These are phyloP conservation scores for Microctonus hyperodae DNA, from an alignment of 2,888 invertebrate genomes.

Conservation along the genomic window DNA sequence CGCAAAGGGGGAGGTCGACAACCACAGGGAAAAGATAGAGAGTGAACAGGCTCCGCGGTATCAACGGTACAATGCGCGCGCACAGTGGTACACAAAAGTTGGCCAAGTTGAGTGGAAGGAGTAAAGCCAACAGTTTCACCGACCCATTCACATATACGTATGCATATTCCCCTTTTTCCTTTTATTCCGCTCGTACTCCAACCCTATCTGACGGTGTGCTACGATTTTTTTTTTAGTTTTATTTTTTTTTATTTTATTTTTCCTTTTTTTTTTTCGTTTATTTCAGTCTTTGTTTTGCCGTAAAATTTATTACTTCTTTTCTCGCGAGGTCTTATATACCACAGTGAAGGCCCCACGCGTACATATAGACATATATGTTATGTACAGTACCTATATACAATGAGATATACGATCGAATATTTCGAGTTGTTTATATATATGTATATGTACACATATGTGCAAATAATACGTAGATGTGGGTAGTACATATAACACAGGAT, in stretches of 20 bases:
- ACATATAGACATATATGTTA: not conserved
- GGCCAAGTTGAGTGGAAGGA: conserved; percentile 5
- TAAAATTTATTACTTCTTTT: conserved; percentile 35
- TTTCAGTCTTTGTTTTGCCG: conserved; percentile 22
- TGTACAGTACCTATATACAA: too few relatives aligned
- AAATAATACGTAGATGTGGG: not conserved
- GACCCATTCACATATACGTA: conserved; percentile 7
- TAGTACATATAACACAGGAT: not conserved
- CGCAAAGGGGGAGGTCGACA: conserved; percentile 6
- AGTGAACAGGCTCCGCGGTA: conserved; percentile 17
- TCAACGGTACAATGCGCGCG: conserved; percentile 56
- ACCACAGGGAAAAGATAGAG: not conserved
- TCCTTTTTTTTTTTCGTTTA: conserved; percentile 21
- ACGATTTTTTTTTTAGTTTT: conserved; percentile 13
- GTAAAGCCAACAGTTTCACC: conserved; percentile 27
- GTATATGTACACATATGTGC: not conserved
- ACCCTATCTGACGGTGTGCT: conserved; percentile 28
- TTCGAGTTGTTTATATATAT: conserved; percentile 3
- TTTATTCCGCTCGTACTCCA: conserved; percentile 24
- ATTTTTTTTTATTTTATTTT: conserved; percentile 12
- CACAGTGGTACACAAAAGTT: conserved; percentile 28
- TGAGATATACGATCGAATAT: not conserved
- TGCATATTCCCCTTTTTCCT: conserved; percentile 19
- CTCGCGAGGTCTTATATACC: conserved; percentile 23
- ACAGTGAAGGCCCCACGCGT: not conserved